Conservation (phyloP, 2,888 invertebrate genomes). For the Caenorhabditis macrosperma region DNA sequence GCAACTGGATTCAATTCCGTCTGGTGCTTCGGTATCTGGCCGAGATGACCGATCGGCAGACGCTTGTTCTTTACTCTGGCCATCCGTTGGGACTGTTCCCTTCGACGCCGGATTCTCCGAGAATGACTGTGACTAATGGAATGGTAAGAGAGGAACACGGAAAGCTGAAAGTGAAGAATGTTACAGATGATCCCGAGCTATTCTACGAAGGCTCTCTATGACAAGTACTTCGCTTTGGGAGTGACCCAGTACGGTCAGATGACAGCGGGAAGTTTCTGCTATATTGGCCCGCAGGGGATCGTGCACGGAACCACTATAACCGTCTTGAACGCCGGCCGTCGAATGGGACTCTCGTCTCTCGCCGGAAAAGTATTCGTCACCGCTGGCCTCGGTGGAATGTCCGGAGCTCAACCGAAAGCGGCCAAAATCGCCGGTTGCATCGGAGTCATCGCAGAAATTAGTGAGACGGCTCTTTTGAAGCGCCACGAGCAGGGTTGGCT, state of each 20-base stretch:
- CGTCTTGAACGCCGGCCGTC: conserved; percentile 84
- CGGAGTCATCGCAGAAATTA: conserved; percentile 84
- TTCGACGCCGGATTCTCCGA: conserved; percentile 81
- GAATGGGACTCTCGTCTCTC: conserved; percentile 82
- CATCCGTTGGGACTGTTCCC: conserved; percentile 85
- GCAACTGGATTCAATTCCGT: conserved; percentile 85
- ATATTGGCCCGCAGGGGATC: conserved; percentile 85
- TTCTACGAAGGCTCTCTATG: conserved; percentile 83
- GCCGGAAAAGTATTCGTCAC: conserved; percentile 83
- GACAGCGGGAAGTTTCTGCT: conserved; percentile 85
- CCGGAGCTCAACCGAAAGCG: conserved; percentile 85
- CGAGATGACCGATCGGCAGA: conserved; percentile 83
- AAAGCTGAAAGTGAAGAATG: no score
- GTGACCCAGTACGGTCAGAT: conserved; percentile 85
- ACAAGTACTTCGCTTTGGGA: conserved; percentile 84
- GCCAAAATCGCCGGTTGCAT: conserved; percentile 84
- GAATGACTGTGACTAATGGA: conserved; percentile 84
- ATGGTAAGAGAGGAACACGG: conserved; percentile 81
- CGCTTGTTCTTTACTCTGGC: conserved; percentile 84
- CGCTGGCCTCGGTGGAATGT: conserved; percentile 83
- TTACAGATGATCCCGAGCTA: conserved; percentile 84
- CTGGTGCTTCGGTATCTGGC: conserved; percentile 83
- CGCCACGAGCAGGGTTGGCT: conserved; percentile 84
- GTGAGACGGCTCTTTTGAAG: conserved; percentile 83
- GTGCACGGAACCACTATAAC: conserved; percentile 85